Evolutionary conservation across 2,888 invertebrate genomes (phyloP).

Genomic region (Allophyes oxyacanthae): DNA sequence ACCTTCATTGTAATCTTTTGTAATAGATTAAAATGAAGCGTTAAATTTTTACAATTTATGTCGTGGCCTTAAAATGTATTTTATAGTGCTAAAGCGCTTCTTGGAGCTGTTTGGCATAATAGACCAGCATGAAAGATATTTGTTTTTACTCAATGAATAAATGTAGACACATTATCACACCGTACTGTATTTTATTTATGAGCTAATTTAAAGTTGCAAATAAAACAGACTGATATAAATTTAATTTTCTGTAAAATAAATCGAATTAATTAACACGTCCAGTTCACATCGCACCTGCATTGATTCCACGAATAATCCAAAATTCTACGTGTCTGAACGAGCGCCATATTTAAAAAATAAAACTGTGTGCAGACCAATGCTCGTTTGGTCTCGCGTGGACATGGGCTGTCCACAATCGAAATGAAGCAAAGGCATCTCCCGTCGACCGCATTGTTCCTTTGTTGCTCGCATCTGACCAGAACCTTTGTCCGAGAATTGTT

Average conservation of each 20-base stretch:
- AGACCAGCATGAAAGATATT: no score
- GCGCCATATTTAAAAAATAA: constrained; percentile 34
- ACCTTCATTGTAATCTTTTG: constrained; percentile 44
- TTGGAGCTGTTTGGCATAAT: no score
- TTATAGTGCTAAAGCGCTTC: neutral
- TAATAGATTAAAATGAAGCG: constrained; percentile 30
- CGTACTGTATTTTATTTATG: no score
- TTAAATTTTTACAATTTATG: constrained; percentile 26
- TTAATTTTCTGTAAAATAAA: constrained; percentile 1
- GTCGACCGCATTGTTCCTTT: constrained; percentile 84
- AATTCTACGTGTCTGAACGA: constrained; percentile 24
- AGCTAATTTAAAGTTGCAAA: no score
- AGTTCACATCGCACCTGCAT: constrained; percentile 14
- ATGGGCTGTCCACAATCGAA: constrained; percentile 80
- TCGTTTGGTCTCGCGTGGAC: constrained; percentile 49
- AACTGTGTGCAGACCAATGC: constrained; percentile 34
- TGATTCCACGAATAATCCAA: constrained; percentile 1
- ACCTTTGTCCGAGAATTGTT: constrained; percentile 88
- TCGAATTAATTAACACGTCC: neutral
- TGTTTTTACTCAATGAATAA: no score
- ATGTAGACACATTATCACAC: no score
- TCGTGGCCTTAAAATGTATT: constrained; percentile 13
- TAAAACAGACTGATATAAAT: neutral
- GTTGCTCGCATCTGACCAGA: constrained; percentile 83
- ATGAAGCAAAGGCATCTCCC: constrained; percentile 84